These are phyloP conservation scores for Penaeus vannamei DNA, from an alignment of 1,140 invertebrate genomes.

Conservation along the genomic window DNA sequence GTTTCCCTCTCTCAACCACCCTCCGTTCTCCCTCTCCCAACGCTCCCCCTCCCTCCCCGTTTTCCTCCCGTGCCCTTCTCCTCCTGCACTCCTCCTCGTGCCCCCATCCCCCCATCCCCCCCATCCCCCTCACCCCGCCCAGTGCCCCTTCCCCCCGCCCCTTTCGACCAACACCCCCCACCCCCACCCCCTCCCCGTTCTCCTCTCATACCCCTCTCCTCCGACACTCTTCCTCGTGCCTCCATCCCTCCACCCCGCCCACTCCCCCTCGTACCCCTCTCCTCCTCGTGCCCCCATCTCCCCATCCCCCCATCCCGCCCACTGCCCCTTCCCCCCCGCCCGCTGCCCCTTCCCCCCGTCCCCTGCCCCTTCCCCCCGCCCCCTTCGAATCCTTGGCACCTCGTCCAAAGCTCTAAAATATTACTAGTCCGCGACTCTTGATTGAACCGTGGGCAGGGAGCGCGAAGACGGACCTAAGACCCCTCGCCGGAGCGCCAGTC, in stretches of 20 bases:
- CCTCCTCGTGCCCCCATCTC: neutral
- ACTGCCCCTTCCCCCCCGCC: neutral
- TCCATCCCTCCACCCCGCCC: neutral
- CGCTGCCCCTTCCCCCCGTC: neutral
- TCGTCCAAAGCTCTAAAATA: conserved; percentile 65
- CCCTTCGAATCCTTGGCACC: conserved; percentile 60
- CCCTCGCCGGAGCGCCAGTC: neutral
- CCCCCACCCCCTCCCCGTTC: no score
- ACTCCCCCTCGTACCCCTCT: neutral
- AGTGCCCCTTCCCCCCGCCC: neutral
- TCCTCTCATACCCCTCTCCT: neutral
- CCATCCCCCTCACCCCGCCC: neutral
- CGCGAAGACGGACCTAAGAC: conserved; percentile 50
- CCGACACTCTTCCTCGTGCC: neutral
- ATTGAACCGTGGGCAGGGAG: conserved; percentile 60
- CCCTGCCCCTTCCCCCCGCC: neutral
- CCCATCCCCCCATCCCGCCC: neutral
- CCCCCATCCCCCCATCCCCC: neutral
- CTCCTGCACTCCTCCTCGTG: no score
- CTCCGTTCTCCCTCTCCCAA: no score
- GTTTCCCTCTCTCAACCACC: neutral
- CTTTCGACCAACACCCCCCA: neutral
- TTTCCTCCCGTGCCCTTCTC: no score
- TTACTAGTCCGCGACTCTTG: conserved; percentile 64
- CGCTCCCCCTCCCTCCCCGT: no score